phyloP scores from a whole-genome alignment of 1,140 invertebrate genomes.

The Drosophila bipectinata region DNA sequence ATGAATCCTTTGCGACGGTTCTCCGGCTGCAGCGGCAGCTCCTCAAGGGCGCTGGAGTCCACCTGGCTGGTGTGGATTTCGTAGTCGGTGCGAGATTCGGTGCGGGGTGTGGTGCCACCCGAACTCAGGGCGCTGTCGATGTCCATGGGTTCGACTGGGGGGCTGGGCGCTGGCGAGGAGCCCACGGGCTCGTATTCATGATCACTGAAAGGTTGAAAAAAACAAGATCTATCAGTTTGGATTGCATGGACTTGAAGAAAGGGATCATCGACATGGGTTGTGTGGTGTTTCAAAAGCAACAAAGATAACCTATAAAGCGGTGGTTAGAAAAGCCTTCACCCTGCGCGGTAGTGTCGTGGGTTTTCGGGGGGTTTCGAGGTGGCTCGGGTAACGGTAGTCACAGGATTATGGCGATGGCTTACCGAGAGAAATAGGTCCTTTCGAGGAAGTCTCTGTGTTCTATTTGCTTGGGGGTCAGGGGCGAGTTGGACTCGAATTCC shows the following conservation, averaged over 20 bases:
- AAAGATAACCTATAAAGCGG: conserved; percentile 26
- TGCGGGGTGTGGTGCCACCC: conserved; percentile 84
- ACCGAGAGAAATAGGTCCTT: conserved; percentile 83
- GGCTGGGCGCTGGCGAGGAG: conserved; percentile 49
- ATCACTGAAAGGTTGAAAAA: conserved; percentile 87
- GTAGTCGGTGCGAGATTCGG: conserved; percentile 87
- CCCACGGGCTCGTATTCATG: conserved; percentile 94
- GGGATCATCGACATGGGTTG: conserved; percentile 21
- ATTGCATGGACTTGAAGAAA: background rate
- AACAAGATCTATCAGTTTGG: background rate
- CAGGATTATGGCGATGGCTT: conserved; percentile 65
- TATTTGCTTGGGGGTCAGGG: conserved; percentile 76
- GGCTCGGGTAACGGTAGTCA: conserved; percentile 23
- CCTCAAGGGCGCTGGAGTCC: conserved; percentile 87
- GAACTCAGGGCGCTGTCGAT: conserved; percentile 70
- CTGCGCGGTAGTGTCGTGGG: conserved; percentile 38
- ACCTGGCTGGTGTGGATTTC: conserved; percentile 89
- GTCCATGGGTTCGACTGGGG: conserved; percentile 55
- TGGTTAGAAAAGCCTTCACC: conserved; percentile 61
- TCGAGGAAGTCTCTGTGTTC: conserved; percentile 79
- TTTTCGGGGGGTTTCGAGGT: conserved; percentile 28
- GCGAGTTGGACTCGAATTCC: conserved; percentile 73
- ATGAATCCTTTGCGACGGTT: conserved; percentile 85
- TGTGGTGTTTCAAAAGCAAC: conserved; percentile 8
- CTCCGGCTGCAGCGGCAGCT: conserved; percentile 86